phyloP scores from a whole-genome alignment of 2,113 vertebrate species.

The Carassius auratus region DNA sequence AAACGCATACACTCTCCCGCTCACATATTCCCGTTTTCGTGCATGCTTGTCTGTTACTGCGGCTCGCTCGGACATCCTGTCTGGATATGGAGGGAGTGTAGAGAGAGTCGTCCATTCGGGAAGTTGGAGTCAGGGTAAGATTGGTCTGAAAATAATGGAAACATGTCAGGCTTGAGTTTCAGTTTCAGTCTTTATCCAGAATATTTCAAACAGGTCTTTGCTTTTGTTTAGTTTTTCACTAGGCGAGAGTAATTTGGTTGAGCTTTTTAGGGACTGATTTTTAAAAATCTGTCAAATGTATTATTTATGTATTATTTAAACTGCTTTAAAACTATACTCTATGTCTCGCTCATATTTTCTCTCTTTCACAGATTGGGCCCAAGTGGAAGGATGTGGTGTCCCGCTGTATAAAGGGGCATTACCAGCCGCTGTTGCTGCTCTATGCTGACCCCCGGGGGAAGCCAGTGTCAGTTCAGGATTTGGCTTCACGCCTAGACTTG shows the following conservation, averaged over 20 bases:
- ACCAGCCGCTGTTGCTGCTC: conserved; percentile 94
- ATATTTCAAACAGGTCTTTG: background rate
- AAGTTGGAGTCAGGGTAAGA: conserved; percentile 48
- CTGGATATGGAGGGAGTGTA: conserved; percentile 26
- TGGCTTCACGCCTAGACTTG: conserved; percentile 82
- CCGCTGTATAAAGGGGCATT: conserved; percentile 95
- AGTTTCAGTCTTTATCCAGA: background rate
- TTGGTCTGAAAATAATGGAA: conserved; percentile 7
- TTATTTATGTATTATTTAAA: background rate
- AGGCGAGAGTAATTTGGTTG: background rate
- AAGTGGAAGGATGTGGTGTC: conserved; percentile 98
- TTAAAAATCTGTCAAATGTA: background rate
- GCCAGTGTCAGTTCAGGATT: conserved; percentile 86
- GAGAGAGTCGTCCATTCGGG: conserved; percentile 36
- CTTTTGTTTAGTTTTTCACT: background rate
- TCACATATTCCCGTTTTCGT: background rate
- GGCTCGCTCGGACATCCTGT: conserved; percentile 45
- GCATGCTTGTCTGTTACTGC: conserved; percentile 13
- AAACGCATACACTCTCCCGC: conserved; percentile 17
- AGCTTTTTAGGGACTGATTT: background rate
- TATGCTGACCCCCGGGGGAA: conserved; percentile 95
- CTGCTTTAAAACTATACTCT: background rate
- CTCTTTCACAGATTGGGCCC: conserved; percentile 84
- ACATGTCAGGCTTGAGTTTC: background rate
- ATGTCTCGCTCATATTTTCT: background rate